Evolutionary conservation across 2,888 invertebrate genomes (phyloP).

Genomic region (Andrena camellia): DNA sequence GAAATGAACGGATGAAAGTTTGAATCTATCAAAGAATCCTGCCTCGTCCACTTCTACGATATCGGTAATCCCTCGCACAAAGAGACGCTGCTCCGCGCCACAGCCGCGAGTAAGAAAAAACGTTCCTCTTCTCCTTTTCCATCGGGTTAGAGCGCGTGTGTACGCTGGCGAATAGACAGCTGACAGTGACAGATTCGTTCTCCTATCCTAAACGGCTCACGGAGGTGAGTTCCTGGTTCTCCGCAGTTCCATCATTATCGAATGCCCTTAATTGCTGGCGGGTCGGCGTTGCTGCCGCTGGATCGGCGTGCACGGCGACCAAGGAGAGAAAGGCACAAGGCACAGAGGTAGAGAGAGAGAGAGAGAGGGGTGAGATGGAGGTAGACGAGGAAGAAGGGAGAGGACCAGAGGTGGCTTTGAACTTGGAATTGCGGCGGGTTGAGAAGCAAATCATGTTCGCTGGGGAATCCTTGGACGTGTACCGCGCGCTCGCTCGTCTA

Average conservation of each 20-base stretch:
- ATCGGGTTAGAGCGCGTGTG: slow-evolving; percentile 41
- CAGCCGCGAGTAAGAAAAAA: slow-evolving; percentile 27
- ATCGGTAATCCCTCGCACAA: background rate
- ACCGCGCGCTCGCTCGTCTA: slow-evolving; percentile 50
- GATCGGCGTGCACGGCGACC: slow-evolving; percentile 2
- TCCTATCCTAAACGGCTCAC: slow-evolving; percentile 58
- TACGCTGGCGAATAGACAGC: slow-evolving; percentile 61
- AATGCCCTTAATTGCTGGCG: slow-evolving; percentile 72
- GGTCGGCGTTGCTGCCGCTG: slow-evolving; percentile 26
- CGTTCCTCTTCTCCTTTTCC: slow-evolving; percentile 47
- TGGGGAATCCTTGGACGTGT: slow-evolving; percentile 59
- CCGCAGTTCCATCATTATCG: slow-evolving; percentile 70
- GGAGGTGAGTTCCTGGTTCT: slow-evolving; percentile 51
- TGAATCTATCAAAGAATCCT: no score
- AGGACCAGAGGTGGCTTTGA: slow-evolving; percentile 57
- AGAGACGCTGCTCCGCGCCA: background rate
- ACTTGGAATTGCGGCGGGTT: slow-evolving; percentile 66
- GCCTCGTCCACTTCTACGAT: background rate
- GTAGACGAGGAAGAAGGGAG: slow-evolving; percentile 15
- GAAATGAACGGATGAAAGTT: no score
- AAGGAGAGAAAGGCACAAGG: slow-evolving; percentile 25
- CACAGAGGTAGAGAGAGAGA: background rate
- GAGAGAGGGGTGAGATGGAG: background rate
- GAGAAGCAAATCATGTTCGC: slow-evolving; percentile 70
- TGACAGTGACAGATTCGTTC: slow-evolving; percentile 73